Evolutionary conservation across 1,140 invertebrate genomes (phyloP), one percentile per base, ranked within the genome.

Genomic region (Drosophila truncata): DNA sequence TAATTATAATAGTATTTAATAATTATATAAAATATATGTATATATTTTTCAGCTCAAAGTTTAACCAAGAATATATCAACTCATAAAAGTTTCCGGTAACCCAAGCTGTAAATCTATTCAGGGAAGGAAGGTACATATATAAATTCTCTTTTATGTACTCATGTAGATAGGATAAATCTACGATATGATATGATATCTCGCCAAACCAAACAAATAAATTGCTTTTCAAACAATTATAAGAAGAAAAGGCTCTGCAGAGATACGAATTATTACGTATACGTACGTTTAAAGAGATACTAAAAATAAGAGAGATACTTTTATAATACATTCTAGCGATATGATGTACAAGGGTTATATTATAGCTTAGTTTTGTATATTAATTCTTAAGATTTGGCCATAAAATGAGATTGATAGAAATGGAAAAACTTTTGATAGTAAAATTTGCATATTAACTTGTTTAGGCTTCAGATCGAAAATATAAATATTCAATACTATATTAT

Each of bases 171-270:
- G 47, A 29, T 49, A 49, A 6, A 29, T 18, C 9, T 18, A 49
- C 9, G 25, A 27, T 27, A 27, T 49, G 23, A 49, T 49, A 49
- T 49, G 18, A 57, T 27, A 47, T 31, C 18, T 60, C 41, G 31
- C 20, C 25, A 54, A 62, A 25, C 16, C 47, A 33, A 33, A 25
- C 8, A 37, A 52, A 3, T 13, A 59, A 59, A 47, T 46, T 46
- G 64, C 14, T 20, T 37, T 14, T 5, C 46, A 11, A 37, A 67
- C 18, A 63, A 46, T 49, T 44, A 25, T 23, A 27, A 63, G n/a
- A 29, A 63, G 33, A 37, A 37, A 37, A 23, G 7, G 2, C 25
- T 66, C 46, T 46, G 41, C 23, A 27, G 23, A 33, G 63, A 65
- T 60, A 65, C 27, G n/a, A 31, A 44, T 35, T 46, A 61, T 25